Evolutionary conservation across 92 coral and sea anemone species (phyloP), one percentile per base, ranked within the genome.

Genomic region (Scolanthus callimorphus): DNA sequence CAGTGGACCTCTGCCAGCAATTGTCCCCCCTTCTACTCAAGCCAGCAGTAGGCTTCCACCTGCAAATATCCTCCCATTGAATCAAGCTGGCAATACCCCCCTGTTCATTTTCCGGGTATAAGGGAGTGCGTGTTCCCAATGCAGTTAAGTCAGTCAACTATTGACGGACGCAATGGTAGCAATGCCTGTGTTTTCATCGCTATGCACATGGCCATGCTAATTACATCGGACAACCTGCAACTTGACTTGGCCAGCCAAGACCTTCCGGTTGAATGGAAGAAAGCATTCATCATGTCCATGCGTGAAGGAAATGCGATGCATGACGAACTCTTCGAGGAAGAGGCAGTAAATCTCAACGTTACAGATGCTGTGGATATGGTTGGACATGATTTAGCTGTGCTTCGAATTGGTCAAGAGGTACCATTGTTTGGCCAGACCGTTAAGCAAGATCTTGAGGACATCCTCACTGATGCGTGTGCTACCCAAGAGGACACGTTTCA

Each of bases 141-240:
- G 11, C 11, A 31, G 22, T 11, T 66, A 21, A 37, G 62, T 28
- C 73, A 65, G 22, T 65, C 73, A n/a, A 52, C 51, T 3, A 31
- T 53, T 24, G 73, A 65, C 41, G 53, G 53, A 44, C 20, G 73
- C 20, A 65, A 39, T 65, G 73, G 73, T 22, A 65, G 73, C 39
- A 65, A 65, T 65, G 73, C 73, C 4, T 65, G 73, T 53, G 8
- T 22, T 11, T 55, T 55, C 17, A 67, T 44, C 45, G 53, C 45
- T 54, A 11, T 54, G 60, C 6, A 54, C 21, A 2, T 54, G 3
- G 60, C 38, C 1, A 25, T 25, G 60, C 6, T 54, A 23, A 25
- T 2, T 54, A 4, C 3, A 17, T 27, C 37, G 17, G 4, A 17
- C 39, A 54, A 26, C 21, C 19, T 47, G 8, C 8, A 4, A 13